phyloP scores from a whole-genome alignment of 1,140 invertebrate species.

The Calosoma granatense region DNA sequence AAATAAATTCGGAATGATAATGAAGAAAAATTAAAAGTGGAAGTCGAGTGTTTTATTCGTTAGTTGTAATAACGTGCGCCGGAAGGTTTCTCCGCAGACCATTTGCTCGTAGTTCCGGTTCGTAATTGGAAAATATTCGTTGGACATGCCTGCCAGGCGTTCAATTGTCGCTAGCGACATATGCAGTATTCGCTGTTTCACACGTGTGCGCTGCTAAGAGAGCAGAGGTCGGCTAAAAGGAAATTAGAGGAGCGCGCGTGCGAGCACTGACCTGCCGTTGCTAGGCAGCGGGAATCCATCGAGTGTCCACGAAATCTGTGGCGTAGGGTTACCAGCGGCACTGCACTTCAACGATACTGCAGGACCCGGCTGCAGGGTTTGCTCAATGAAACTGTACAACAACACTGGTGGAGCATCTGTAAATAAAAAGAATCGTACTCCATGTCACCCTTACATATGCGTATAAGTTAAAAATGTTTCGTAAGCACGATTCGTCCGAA shows the following conservation, averaged over 20 bases:
- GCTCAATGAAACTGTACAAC: slow-evolving; percentile 72
- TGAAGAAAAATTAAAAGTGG: too few species aligned
- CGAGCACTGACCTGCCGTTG: slow-evolving; percentile 51
- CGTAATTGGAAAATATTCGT: neutral
- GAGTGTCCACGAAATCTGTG: slow-evolving; percentile 68
- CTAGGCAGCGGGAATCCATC: slow-evolving; percentile 67
- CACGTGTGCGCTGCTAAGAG: too few species aligned
- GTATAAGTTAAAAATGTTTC: too few species aligned
- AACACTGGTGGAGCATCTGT: slow-evolving; percentile 74
- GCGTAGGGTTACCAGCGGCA: slow-evolving; percentile 76
- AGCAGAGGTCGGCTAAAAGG: neutral
- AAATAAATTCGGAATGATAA: too few species aligned
- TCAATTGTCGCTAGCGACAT: too few species aligned
- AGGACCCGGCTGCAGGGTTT: slow-evolving; percentile 73
- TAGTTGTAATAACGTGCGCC: neutral
- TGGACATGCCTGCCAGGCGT: too few species aligned
- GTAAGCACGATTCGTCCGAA: neutral
- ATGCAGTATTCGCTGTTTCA: too few species aligned
- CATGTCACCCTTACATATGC: too few species aligned
- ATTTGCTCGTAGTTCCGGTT: neutral
- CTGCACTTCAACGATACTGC: slow-evolving; percentile 76
- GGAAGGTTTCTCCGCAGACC: neutral
- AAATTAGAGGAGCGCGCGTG: neutral
- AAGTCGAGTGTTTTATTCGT: too few species aligned
- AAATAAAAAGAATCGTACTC: too few species aligned